Evolutionary conservation across 2,797 vertebrate species (phyloP).

Genomic region (Mormyrops boulengeri): DNA sequence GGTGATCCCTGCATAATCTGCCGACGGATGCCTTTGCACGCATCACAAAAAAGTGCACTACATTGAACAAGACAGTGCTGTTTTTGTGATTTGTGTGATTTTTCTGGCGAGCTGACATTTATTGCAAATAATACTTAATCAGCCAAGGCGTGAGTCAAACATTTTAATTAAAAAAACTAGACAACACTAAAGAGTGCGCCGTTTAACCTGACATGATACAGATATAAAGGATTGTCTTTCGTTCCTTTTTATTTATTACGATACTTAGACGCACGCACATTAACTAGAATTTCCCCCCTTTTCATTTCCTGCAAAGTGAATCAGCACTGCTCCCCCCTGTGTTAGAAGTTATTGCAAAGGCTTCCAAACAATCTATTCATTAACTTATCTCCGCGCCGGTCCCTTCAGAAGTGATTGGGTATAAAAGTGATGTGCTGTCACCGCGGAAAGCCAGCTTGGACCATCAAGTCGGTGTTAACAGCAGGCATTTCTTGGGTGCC

Average conservation of each 20-base stretch:
- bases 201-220: constrained; percentile 15
- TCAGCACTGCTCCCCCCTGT: background rate
- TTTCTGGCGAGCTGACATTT: constrained; percentile 13
- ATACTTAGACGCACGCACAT: background rate
- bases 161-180: constrained; percentile 21
- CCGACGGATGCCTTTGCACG: background rate
- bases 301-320: background rate
- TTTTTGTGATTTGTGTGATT: constrained; percentile 12
- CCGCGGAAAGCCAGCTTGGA: background rate
- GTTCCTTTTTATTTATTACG: background rate
- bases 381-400: background rate
- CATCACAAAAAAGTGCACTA: background rate
- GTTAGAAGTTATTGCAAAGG: background rate
- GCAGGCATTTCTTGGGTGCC: background rate
- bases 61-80: background rate
- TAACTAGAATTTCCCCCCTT: background rate
- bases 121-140: constrained; percentile 14
- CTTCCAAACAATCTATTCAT: background rate
- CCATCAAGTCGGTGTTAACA: background rate
- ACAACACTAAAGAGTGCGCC: background rate
- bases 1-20: background rate
- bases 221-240: constrained; percentile 15
- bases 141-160: constrained; percentile 3
- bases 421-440: background rate
- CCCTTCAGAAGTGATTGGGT: background rate